phyloP scores from a whole-genome alignment of 2,797 vertebrate species.

The Urophycis tenuis region DNA sequence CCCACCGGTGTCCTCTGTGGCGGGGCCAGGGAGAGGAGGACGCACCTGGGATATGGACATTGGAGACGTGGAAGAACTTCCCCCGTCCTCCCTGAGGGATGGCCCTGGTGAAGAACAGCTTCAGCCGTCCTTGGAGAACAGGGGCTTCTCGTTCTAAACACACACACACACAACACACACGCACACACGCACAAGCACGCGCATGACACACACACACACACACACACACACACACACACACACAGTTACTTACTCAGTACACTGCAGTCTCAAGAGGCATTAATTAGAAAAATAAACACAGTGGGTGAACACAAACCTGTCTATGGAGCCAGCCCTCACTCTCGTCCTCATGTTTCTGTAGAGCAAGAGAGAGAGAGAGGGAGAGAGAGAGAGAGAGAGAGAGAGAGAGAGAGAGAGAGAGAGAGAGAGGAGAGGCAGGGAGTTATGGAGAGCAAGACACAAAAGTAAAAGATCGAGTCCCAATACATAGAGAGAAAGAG shows the following conservation, averaged over 20 bases:
- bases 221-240: neutral
- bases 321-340: slow-evolving; percentile 91
- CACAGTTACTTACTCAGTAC: neutral
- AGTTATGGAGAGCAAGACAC: no score
- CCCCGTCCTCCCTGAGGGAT: slow-evolving; percentile 88
- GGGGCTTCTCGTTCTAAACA: slow-evolving; percentile 83
- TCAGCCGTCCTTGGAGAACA: slow-evolving; percentile 90
- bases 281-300: neutral
- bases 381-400: no score
- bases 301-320: slow-evolving; percentile 72
- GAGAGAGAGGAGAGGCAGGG: neutral
- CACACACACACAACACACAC: neutral
- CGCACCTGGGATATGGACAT: slow-evolving; percentile 89
- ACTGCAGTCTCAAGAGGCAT: neutral
- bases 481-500: no score
- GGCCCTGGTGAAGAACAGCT: slow-evolving; percentile 89
- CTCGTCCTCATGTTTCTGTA: slow-evolving; percentile 94
- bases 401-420: neutral
- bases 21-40: neutral
- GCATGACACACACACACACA: neutral
- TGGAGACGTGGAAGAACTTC: slow-evolving; percentile 92
- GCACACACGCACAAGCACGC: neutral
- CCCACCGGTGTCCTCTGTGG: neutral
- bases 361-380: slow-evolving; percentile 18
- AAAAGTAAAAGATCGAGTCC: no score